A percentile compares a stretch with the other conserved stretches of the same genome.
phyloP scores from a whole-genome alignment of 2,113 vertebrate species.

The Dicaeum eximium region DNA sequence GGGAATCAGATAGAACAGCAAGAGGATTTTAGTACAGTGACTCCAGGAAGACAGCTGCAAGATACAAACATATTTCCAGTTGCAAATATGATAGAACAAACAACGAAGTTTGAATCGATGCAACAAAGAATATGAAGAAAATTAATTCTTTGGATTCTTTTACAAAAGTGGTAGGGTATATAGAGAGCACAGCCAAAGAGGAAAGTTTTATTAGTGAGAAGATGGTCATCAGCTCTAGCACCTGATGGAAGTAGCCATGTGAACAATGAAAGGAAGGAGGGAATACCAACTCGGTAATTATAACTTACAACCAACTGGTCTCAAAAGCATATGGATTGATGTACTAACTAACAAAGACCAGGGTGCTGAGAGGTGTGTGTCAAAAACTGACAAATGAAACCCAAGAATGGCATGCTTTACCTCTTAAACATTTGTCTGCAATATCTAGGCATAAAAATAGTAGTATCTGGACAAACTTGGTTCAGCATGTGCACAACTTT shows the following conservation, averaged over 20 bases:
- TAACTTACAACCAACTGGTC: background rate
- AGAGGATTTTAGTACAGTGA: background rate
- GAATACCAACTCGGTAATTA: background rate
- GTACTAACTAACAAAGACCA: background rate
- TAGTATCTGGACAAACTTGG: background rate
- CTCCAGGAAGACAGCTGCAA: background rate
- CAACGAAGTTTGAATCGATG: background rate
- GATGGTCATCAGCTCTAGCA: background rate
- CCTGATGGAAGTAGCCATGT: background rate
- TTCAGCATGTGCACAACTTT: background rate
- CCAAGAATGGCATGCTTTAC: background rate
- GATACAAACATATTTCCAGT: background rate
- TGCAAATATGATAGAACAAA: background rate
- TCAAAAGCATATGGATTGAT: background rate
- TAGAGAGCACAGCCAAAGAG: background rate
- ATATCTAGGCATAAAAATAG: constrained; percentile 3
- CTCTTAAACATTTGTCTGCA: background rate
- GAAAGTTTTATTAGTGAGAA: background rate
- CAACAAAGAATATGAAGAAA: background rate
- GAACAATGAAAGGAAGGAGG: background rate
- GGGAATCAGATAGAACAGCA: background rate
- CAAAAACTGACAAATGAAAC: background rate
- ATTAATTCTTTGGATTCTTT: background rate
- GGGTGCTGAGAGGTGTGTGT: background rate
- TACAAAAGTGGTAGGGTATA: background rate